Evolutionary conservation across 2,888 invertebrate genomes (phyloP).

Genomic region (Zhengitettix transpicula): DNA sequence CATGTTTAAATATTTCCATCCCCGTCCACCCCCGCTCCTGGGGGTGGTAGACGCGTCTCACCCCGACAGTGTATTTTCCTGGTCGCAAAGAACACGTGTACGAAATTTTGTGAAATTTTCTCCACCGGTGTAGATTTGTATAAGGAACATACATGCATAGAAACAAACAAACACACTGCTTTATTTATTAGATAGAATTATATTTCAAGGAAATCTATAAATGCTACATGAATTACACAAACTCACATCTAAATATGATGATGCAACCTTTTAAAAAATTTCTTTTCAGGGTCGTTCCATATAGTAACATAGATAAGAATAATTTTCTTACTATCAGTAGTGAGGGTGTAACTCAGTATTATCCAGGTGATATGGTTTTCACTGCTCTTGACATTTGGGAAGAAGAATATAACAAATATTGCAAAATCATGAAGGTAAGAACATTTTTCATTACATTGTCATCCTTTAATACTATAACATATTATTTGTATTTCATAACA

Average conservation of each 20-base stretch:
- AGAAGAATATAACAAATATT: slow-evolving; percentile 63
- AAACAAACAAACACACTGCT: neutral
- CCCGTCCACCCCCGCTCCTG: no score
- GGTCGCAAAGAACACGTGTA: no score
- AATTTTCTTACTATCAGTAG: slow-evolving; percentile 69
- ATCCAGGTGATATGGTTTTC: slow-evolving; percentile 54
- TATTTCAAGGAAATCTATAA: neutral
- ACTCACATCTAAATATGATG: no score
- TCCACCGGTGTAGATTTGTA: no score
- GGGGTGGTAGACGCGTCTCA: no score
- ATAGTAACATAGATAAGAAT: slow-evolving; percentile 45
- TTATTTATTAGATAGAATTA: neutral
- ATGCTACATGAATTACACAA: neutral
- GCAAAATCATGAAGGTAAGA: slow-evolving; percentile 52
- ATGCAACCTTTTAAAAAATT: neutral
- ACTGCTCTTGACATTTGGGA: slow-evolving; percentile 67
- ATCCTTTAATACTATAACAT: no score
- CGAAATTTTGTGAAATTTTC: no score
- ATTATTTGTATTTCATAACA: no score
- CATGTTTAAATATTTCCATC: no score
- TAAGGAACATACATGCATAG: no score
- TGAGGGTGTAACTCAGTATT: slow-evolving; percentile 66
- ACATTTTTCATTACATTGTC: neutral
- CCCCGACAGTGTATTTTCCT: no score
- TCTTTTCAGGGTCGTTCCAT: slow-evolving; percentile 48